phyloP scores from a whole-genome alignment of 2,888 invertebrate species.

The Conus canariensis region DNA sequence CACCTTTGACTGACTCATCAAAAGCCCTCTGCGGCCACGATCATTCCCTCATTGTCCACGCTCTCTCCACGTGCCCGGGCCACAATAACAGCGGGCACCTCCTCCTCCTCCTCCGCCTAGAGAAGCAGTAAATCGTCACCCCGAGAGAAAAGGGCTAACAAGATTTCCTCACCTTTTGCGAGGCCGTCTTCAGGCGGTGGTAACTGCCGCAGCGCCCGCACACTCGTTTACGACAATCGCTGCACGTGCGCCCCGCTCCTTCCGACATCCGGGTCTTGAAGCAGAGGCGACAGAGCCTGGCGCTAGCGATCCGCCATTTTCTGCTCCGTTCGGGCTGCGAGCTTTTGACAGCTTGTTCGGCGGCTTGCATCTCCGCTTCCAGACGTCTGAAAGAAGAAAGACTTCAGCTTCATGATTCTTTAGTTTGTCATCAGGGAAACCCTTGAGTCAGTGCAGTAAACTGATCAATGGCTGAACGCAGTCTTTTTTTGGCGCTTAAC shows the following conservation, averaged over 20 bases:
- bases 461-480: no score
- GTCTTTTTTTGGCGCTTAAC: no score
- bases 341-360: conserved; percentile 32
- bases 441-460: neutral
- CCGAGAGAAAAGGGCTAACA: no score
- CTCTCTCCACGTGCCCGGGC: no score
- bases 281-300: conserved; percentile 73
- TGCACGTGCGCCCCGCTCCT: conserved; percentile 71
- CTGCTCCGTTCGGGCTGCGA: conserved; percentile 24
- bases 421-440: no score
- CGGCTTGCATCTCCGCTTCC: conserved; percentile 38
- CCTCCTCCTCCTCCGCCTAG: no score
- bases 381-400: conserved; percentile 6
- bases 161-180: conserved; percentile 20
- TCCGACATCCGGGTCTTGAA: conserved; percentile 74
- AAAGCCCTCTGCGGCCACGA: no score
- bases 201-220: conserved; percentile 73
- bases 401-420: no score
- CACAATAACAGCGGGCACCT: no score
- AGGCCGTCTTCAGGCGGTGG: neutral
- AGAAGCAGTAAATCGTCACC: no score
- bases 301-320: conserved; percentile 35
- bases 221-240: conserved; percentile 73
- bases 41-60: no score
- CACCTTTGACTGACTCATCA: no score